Percentiles rank a stretch among this genome's conserved stretches.
Evolutionary conservation across 64 coral and sea anemone genomes (phyloP).

Genomic region (Pocillopora verrucosa): DNA sequence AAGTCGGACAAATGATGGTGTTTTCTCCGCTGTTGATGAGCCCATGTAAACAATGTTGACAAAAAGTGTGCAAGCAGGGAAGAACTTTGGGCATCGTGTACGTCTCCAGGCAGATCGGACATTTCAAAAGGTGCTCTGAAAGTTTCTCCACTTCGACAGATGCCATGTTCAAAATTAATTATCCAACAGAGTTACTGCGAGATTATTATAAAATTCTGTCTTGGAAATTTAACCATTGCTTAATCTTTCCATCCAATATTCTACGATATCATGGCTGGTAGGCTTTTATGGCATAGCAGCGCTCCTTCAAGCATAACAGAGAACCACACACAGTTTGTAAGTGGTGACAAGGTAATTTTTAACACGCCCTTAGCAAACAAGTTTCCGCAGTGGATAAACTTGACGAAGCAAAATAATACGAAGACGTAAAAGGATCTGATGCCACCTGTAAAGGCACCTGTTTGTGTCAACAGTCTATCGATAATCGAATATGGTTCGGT

Average conservation of each 20-base stretch:
- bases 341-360: not conserved
- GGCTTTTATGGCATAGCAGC: not conserved
- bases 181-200: not conserved
- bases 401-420: not conserved
- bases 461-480: not conserved
- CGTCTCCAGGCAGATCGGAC: conserved; percentile 93
- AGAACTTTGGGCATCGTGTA: conserved; percentile 89
- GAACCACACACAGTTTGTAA: not conserved
- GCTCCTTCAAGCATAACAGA: not conserved
- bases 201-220: not conserved
- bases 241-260: not conserved
- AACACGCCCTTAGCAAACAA: conserved; percentile 29
- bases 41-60: conserved; percentile 81
- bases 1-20: conserved; percentile 83
- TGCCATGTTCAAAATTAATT: conserved; percentile 54
- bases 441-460: conserved; percentile 38
- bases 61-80: conserved; percentile 93
- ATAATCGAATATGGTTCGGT: not conserved
- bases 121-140: conserved; percentile 92
- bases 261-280: not conserved
- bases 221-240: not conserved
- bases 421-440: not conserved
- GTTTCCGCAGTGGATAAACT: not conserved
- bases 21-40: conserved; percentile 75
- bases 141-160: conserved; percentile 93